Evolutionary conservation across 2,888 invertebrate species (phyloP).

Genomic region (Machimus rusticus): DNA sequence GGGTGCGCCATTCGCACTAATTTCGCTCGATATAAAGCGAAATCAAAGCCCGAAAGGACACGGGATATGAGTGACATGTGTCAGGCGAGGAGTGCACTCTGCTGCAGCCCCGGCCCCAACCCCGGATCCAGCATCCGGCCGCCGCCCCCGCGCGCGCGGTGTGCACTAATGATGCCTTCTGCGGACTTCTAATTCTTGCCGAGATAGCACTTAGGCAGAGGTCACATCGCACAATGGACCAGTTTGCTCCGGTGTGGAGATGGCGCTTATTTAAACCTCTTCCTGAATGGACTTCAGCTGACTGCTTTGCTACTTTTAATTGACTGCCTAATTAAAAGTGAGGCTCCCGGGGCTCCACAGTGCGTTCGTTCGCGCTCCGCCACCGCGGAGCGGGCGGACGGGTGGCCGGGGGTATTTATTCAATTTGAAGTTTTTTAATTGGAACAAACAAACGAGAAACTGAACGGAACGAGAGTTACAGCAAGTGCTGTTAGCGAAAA

Average conservation of each 20-base stretch:
- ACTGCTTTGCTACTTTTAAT: slow-evolving; percentile 46
- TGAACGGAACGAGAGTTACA: slow-evolving; percentile 40
- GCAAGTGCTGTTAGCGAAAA: slow-evolving; percentile 38
- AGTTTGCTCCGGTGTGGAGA: slow-evolving; percentile 17
- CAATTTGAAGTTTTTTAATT: slow-evolving; percentile 47
- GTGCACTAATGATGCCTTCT: slow-evolving; percentile 22
- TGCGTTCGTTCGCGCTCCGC: slow-evolving; percentile 6
- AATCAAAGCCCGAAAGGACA: slow-evolving; percentile 10
- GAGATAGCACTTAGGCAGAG: slow-evolving; percentile 11
- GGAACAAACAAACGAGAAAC: slow-evolving; percentile 44
- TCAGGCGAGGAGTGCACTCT: not conserved
- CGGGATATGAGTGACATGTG: slow-evolving; percentile 27
- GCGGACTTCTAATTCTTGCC: slow-evolving; percentile 24
- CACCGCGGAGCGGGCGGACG: not conserved
- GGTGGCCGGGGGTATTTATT: slow-evolving; percentile 42
- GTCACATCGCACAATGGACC: slow-evolving; percentile 31
- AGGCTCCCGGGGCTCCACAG: slow-evolving; percentile 31
- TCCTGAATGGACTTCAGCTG: slow-evolving; percentile 37
- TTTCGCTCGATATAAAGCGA: slow-evolving; percentile 8
- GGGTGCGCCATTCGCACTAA: slow-evolving; percentile 21
- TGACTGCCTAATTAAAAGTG: slow-evolving; percentile 48
- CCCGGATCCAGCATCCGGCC: not conserved
- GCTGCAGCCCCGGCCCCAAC: not conserved
- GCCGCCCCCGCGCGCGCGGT: not conserved
- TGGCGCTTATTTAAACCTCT: slow-evolving; percentile 35